Evolutionary conservation across 2,888 invertebrate genomes (phyloP).

Genomic region (Drosophila eohydei): DNA sequence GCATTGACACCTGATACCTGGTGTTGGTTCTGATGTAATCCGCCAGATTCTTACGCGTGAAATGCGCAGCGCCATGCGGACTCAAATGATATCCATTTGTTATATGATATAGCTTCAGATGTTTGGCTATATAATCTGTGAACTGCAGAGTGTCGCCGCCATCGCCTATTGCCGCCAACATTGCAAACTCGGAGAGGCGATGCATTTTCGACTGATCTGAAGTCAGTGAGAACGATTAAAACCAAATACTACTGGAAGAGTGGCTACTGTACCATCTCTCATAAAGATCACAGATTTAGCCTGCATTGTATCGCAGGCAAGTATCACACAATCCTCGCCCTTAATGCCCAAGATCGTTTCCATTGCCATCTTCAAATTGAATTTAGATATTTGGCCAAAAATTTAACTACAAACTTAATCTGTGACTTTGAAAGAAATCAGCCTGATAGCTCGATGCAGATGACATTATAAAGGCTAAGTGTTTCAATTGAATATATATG

Average conservation of each 20-base stretch:
- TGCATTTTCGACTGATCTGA: slow-evolving; percentile 96
- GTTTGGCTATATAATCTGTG: slow-evolving; percentile 98
- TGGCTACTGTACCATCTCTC: slow-evolving; percentile 86
- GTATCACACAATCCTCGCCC: slow-evolving; percentile 94
- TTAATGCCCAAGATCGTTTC: slow-evolving; percentile 96
- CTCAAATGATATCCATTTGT: slow-evolving; percentile 97
- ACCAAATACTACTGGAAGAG: neutral
- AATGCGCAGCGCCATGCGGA: slow-evolving; percentile 95
- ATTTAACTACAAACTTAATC: neutral
- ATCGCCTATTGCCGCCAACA: slow-evolving; percentile 97
- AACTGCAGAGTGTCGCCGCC: slow-evolving; percentile 97
- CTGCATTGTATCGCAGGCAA: slow-evolving; percentile 95
- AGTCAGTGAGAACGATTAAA: neutral
- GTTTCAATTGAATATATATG: neutral
- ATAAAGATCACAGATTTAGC: slow-evolving; percentile 95
- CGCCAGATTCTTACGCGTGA: slow-evolving; percentile 95
- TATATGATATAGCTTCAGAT: slow-evolving; percentile 98
- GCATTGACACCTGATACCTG: slow-evolving; percentile 79
- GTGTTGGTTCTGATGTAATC: slow-evolving; percentile 95
- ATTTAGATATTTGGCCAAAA: slow-evolving; percentile 33
- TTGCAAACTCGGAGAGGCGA: slow-evolving; percentile 93
- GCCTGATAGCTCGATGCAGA: slow-evolving; percentile 4
- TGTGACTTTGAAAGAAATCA: slow-evolving; percentile 27
- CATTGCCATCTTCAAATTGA: slow-evolving; percentile 85
- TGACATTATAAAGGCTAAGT: neutral